phyloP scores from a whole-genome alignment of 2,797 vertebrate genomes.

The Nothura maculosa region DNA sequence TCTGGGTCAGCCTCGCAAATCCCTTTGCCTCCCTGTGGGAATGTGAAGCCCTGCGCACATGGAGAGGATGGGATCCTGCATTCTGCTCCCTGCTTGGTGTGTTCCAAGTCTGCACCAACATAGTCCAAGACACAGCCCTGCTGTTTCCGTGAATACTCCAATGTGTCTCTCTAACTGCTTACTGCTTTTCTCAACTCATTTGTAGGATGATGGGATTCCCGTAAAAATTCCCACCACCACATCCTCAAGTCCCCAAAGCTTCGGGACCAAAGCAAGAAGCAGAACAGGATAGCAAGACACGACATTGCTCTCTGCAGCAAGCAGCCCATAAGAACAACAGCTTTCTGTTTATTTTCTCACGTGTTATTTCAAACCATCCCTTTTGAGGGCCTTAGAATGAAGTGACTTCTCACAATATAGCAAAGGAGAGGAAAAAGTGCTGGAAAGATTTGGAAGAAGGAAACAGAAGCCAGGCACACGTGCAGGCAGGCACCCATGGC shows the following conservation, averaged over 20 bases:
- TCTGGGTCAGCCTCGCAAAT: neutral
- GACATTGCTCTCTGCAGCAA: too few relatives aligned
- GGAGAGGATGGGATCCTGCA: neutral
- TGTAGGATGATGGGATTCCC: neutral
- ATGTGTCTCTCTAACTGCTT: neutral
- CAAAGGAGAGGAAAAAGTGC: neutral
- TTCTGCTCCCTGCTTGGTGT: neutral
- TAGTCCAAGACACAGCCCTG: neutral
- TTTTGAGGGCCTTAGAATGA: too few relatives aligned
- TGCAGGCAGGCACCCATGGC: neutral
- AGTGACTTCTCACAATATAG: accelerated
- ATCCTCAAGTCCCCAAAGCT: too few relatives aligned
- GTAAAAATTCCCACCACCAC: neutral
- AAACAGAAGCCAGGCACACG: neutral
- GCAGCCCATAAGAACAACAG: neutral
- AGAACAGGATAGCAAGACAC: too few relatives aligned
- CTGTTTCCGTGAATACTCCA: neutral
- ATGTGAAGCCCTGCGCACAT: neutral
- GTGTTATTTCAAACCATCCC: neutral
- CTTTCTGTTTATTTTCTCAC: too few relatives aligned
- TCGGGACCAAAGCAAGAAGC: too few relatives aligned
- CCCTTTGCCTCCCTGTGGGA: neutral
- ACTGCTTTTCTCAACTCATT: neutral
- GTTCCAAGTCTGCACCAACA: neutral
- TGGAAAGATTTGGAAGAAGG: neutral